A percentile compares a stretch with the other conserved stretches of the same genome.
Evolutionary conservation across 2,888 invertebrate genomes (phyloP).

Genomic region (Chaitophorus viminalis): DNA sequence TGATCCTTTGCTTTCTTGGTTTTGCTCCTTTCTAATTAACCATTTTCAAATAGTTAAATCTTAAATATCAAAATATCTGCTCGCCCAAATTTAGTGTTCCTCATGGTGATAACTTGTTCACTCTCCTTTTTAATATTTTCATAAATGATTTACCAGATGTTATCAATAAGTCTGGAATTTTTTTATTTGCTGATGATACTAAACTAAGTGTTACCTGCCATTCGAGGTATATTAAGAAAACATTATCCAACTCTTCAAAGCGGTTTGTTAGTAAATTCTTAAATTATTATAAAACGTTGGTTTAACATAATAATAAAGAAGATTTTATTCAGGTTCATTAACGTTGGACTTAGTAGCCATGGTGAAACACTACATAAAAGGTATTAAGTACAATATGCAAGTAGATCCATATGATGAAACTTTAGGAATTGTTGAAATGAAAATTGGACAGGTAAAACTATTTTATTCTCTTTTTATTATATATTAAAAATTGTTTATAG

Average conservation of each 20-base stretch:
- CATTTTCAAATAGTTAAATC: no score
- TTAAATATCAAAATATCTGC: no score
- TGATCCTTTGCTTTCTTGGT: no score
- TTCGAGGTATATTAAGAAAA: slow-evolving; percentile 81
- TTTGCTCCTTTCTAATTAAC: no score
- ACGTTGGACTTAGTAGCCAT: slow-evolving; percentile 73
- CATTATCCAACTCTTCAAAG: slow-evolving; percentile 75
- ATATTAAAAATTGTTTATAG: slow-evolving; percentile 68
- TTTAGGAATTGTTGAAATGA: slow-evolving; percentile 76
- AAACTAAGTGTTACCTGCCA: slow-evolving; percentile 77
- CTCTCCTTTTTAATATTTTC: no score
- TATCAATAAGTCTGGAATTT: no score
- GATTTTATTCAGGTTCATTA: slow-evolving; percentile 72
- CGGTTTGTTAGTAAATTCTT: slow-evolving; percentile 64
- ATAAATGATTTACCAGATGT: no score
- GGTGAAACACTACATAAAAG: slow-evolving; percentile 75
- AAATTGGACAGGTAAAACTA: slow-evolving; percentile 76
- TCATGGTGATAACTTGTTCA: no score
- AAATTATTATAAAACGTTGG: neutral
- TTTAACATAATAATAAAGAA: neutral
- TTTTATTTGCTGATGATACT: no score
- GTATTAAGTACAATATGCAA: slow-evolving; percentile 75
- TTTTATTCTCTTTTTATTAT: slow-evolving; percentile 50
- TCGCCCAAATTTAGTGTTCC: no score
- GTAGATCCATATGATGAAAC: slow-evolving; percentile 78